phyloP scores from a whole-genome alignment of 2,888 invertebrate species.

The Hirtodrosophila alboralis region DNA sequence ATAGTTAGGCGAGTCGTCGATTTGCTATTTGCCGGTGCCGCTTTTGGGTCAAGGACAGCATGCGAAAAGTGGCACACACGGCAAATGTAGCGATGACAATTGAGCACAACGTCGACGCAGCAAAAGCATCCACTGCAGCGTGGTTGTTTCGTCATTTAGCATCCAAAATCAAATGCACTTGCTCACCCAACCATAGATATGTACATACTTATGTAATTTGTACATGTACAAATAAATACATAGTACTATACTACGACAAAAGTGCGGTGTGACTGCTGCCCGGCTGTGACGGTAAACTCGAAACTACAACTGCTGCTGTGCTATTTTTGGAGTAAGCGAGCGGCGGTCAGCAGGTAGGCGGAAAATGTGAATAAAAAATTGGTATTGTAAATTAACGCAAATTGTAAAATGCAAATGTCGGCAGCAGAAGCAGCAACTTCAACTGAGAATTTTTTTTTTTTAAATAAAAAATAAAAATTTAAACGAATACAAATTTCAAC shows the following conservation, averaged over 20 bases:
- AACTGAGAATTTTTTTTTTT: too few species aligned
- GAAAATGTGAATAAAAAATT: slow-evolving; percentile 59
- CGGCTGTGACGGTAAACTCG: slow-evolving; percentile 10
- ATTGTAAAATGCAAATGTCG: slow-evolving; percentile 36
- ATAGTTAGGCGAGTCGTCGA: slow-evolving; percentile 32
- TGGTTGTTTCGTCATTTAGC: slow-evolving; percentile 39
- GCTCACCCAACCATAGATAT: too few species aligned
- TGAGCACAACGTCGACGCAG: slow-evolving; percentile 42
- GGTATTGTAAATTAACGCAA: slow-evolving; percentile 55
- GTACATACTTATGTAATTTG: too few species aligned
- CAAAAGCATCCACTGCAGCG: slow-evolving; percentile 12
- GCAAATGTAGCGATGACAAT: slow-evolving; percentile 48
- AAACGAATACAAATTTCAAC: too few species aligned
- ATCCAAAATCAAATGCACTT: slow-evolving; percentile 54
- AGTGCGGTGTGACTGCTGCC: slow-evolving; percentile 1
- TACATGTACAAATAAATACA: slow-evolving; percentile 6
- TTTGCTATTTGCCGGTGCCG: slow-evolving; percentile 43
- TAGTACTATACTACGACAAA: background rate
- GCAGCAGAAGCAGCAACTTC: slow-evolving; percentile 13
- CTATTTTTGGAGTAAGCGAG: slow-evolving; percentile 51
- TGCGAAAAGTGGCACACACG: slow-evolving; percentile 61
- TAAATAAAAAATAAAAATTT: too few species aligned
- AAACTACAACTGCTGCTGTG: slow-evolving; percentile 28
- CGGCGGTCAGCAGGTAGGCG: background rate
- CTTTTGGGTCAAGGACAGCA: slow-evolving; percentile 70